Evolutionary conservation across 2,797 vertebrate genomes (phyloP), one percentile per base, ranked within the genome.

Genomic region (Chrysocyon brachyurus): DNA sequence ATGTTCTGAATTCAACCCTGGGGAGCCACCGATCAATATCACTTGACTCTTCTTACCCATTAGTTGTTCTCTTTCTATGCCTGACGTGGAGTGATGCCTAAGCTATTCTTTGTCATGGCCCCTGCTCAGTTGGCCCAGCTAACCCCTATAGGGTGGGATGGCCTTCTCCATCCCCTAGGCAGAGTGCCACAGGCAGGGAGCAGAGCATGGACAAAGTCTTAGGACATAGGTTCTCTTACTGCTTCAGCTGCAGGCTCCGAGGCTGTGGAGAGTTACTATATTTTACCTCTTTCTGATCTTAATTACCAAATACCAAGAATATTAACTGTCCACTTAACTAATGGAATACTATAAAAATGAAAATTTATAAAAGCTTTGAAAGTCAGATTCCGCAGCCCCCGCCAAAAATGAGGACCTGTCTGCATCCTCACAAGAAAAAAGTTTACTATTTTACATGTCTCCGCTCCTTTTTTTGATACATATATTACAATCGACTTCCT

Each of bases 1-100:
- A 97, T 97, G 97, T 98, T 97, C 96, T 97, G 97, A 97, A 97
- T 98, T 98, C 98, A 98, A 79, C 92, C 94, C 97, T 84, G 73
- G 96, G 85, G 93, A 98, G 96, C 92, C 93, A 81, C 73, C 9
- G 0, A 97, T 97, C 97, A 97, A 78, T 94, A 97, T 97, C 97
- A 95, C 97, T 98, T 92, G 98, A 97, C 97, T 98, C 96, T 97
- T 97, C 96, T 95, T 94, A 95, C 93, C 86, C 93, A 54, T 77
- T 40, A 78, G 93, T 92, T 96, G 95, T 97, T 97, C 90, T 52
- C 94, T 97, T 96, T 97, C 97, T 97, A 9, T 86, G 93, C 77
- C 82, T 97, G 94, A 83, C 1, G 89, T 77, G 52, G 83, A 94
- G 85, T 28, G 66, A 93, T 31, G 96, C 87, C 88, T 63, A 64